Conservation (phyloP, 2,888 invertebrate genomes). For the Drosophila algonquin region DNA sequence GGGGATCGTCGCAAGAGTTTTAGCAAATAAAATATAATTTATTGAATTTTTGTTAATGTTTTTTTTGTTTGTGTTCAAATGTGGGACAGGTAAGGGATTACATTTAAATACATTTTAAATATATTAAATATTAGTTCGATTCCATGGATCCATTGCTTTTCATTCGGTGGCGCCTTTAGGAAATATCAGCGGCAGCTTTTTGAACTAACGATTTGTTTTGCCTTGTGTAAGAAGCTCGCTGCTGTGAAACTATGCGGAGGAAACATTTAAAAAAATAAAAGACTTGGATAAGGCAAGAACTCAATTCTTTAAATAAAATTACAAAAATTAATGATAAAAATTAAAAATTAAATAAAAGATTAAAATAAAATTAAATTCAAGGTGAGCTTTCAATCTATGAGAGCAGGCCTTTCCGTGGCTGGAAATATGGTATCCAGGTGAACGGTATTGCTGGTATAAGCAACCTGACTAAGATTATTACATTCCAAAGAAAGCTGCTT, state of each 20-base stretch:
- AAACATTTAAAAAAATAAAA: neutral
- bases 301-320: neutral
- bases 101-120: neutral
- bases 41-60: slow-evolving; percentile 26
- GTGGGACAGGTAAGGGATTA: rapidly evolving
- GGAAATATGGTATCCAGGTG: no score
- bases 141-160: neutral
- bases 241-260: neutral
- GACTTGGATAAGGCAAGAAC: neutral
- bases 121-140: neutral
- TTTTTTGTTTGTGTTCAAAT: neutral
- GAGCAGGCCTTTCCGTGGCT: no score
- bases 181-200: neutral
- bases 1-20: slow-evolving; percentile 50
- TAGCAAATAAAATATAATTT: slow-evolving; percentile 70
- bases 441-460: no score
- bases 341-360: neutral
- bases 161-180: neutral
- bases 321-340: neutral
- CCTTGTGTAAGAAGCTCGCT: neutral
- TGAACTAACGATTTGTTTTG: neutral
- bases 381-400: no score
- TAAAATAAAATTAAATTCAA: no score
- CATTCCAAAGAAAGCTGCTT: no score
- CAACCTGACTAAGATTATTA: no score